Base-by-base conservation (phyloP, 2,888 invertebrate species). In the Loripinus fragilis region DNA sequence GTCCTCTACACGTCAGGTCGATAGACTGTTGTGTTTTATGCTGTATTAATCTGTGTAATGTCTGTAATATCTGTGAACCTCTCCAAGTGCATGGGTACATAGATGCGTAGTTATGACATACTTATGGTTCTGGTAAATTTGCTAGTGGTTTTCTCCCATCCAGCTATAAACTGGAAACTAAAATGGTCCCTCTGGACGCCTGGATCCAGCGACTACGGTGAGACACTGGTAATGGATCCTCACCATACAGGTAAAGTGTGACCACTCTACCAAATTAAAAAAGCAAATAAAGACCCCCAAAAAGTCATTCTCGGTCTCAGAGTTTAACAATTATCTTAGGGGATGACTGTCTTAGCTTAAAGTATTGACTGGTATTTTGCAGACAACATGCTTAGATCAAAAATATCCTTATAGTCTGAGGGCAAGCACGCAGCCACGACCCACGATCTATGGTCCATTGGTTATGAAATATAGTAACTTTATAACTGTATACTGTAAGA, bases 301-400 rank as follows among this genome's bases (percentile, higher is more conserved):
- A 52, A 52, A 25, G 52, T 52, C 52, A 52, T 25, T 3, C 23
- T 52, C 52, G 23, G 52, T 52, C 52, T 20, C 23, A 25, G 52
- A 52, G 52, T 25, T 25, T 25, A 52, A 52, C 52, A 5, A 25
- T 52, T 52, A 52, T 25, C 52, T 52, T 15, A 52, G 52, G 2
- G 52, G 25, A 52, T 52, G 52, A 7, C 52, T 15, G 52, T 52
- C 25, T 25, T 8, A 25, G 52, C 52, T 38, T 20, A 52, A 52
- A 52, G 25, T 52, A 52, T 52, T 52, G 52, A 25, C 52, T 52
- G 52, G 25, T 23, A 52, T 52, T 52, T 52, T 25, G 52, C 52
- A 52, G 52, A 52, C 52, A 52, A 52, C 7, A 52, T 52, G 52
- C 52, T 25, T 52, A 23, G n/a, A 25, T 25, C 23, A 2, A 52